phyloP scores from a whole-genome alignment of 2,113 vertebrate genomes.

The Tragelaphus strepsiceros region DNA sequence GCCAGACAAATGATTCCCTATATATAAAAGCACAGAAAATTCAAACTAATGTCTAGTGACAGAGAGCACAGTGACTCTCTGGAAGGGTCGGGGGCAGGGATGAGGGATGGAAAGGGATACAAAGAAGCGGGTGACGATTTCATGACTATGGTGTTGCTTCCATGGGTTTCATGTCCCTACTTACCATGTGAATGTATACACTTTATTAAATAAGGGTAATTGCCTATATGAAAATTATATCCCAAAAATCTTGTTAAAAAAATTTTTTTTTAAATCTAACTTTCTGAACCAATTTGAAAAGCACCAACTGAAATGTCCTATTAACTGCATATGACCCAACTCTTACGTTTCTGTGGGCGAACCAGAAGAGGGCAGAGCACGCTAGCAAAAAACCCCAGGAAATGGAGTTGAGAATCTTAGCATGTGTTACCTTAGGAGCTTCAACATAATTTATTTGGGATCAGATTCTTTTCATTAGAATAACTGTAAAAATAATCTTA shows the following conservation, averaged over 20 bases:
- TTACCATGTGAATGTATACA: not conserved
- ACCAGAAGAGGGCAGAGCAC: not conserved
- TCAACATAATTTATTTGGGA: not conserved
- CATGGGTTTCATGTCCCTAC: not conserved
- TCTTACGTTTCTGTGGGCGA: not conserved
- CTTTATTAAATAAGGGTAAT: not conserved
- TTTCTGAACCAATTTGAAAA: not conserved
- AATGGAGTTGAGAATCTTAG: not conserved
- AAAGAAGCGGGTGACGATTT: not conserved
- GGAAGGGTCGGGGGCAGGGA: not conserved
- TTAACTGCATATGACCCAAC: not conserved
- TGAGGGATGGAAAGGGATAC: too few species aligned
- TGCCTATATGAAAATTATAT: not conserved
- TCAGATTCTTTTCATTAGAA: not conserved
- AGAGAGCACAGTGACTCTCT: not conserved
- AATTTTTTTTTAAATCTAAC: not conserved
- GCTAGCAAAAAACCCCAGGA: not conserved
- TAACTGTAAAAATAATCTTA: not conserved
- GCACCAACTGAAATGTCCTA: not conserved
- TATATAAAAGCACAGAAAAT: not conserved
- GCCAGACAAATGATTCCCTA: not conserved
- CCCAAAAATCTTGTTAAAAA: not conserved
- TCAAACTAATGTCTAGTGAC: not conserved
- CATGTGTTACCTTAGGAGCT: not conserved
- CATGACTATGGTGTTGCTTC: not conserved